These are phyloP conservation scores for Echinops telfairi DNA, from an alignment of 2,113 vertebrate genomes.

Conservation along the genomic window DNA sequence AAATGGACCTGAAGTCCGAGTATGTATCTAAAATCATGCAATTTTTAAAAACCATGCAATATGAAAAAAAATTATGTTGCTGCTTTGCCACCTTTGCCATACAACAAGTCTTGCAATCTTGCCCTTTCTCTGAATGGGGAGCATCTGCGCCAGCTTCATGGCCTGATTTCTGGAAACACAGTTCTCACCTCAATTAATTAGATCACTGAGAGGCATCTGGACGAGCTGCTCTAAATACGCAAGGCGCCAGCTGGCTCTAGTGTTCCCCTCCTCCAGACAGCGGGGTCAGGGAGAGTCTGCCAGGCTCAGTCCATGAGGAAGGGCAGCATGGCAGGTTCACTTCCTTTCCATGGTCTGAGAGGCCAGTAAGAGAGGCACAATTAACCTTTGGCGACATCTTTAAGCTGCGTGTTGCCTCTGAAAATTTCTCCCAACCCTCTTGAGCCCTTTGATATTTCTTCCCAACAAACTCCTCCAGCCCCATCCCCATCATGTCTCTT, in stretches of 20 bases:
- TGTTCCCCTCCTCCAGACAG: not conserved
- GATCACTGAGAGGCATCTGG: constrained; percentile 57
- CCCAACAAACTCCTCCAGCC: not conserved
- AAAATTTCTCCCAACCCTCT: constrained; percentile 32
- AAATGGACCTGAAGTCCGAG: not conserved
- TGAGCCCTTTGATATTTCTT: not conserved
- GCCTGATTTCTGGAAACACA: constrained; percentile 70
- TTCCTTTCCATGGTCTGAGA: not conserved
- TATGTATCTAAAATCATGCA: not conserved
- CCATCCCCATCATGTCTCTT: not conserved
- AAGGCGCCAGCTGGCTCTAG: constrained; percentile 59
- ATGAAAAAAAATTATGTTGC: not conserved
- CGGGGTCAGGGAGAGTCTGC: not conserved
- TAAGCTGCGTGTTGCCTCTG: not conserved
- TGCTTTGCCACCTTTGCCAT: not conserved
- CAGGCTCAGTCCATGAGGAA: not conserved
- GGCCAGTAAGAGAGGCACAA: not conserved
- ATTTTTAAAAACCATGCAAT: not conserved
- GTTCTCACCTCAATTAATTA: constrained; percentile 65
- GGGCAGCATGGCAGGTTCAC: not conserved
- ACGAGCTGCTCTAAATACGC: constrained; percentile 37
- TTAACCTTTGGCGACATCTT: not conserved
- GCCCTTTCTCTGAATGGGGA: constrained; percentile 51
- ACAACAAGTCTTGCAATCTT: constrained; percentile 8
- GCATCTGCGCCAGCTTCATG: not conserved